Evolutionary conservation across 1,140 invertebrate species (phyloP).

Genomic region (Drosophila mayri): DNA sequence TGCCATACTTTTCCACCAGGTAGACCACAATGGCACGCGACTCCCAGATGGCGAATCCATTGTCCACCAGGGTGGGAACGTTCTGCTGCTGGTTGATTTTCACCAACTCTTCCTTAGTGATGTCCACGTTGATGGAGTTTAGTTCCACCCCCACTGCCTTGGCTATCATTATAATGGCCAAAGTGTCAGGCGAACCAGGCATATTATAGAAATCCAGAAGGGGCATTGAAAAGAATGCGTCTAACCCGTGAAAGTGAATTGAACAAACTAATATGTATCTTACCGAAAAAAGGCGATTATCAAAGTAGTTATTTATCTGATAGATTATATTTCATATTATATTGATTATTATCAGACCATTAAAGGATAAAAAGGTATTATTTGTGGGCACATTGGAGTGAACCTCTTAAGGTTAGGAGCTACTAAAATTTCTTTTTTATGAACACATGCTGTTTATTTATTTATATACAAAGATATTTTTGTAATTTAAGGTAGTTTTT

Average conservation of each 20-base stretch:
- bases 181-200: conserved; percentile 89
- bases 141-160: conserved; percentile 89
- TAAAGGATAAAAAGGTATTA: neutral
- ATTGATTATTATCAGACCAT: neutral
- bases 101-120: conserved; percentile 87
- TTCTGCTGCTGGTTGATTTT: conserved; percentile 81
- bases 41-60: conserved; percentile 61
- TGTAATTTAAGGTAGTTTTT: conserved; percentile 3
- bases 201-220: conserved; percentile 87
- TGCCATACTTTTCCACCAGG: conserved; percentile 65
- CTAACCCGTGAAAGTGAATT: neutral
- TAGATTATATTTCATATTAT: neutral
- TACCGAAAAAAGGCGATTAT: conserved; percentile 2
- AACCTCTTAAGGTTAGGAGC: neutral
- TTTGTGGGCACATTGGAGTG: neutral
- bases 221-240: neutral
- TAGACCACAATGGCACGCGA: conserved; percentile 68
- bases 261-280: conserved; percentile 27
- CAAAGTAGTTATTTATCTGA: neutral
- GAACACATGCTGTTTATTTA: neutral
- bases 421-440: neutral
- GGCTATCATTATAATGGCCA: conserved; percentile 88
- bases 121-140: conserved; percentile 88
- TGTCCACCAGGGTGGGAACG: conserved; percentile 67
- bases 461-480: neutral